Evolutionary conservation across 2,797 vertebrate genomes (phyloP), one percentile per base, ranked within the genome.

Genomic region (Typhlichthys eigenmanni): DNA sequence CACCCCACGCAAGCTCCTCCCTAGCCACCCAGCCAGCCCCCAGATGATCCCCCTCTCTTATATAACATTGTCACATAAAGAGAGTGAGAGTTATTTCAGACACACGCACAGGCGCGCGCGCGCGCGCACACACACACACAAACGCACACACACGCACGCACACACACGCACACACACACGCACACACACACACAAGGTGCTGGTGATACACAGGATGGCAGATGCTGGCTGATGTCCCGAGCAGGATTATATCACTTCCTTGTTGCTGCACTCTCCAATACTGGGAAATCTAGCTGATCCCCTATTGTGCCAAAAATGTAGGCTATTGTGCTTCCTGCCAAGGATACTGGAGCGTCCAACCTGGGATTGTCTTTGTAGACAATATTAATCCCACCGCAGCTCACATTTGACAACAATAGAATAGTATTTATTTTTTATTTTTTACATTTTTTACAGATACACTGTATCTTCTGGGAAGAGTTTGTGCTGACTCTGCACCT

Each of bases 191-290:
- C 55, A 51, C 66, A 77, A 81, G 79, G 79, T 83, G 81, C 60
- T 13, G 47, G 64, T 78, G 72, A 70, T 75, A 63, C 73, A 62
- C 80, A 76, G 79, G 75, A 79, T 78, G 77, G 77, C 70, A 75
- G 61, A 75, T 55, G 69, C 81, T 89, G 87, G 88, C 84, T 8
- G 16, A 56, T 66, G 77, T 88, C 85, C 85, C 88, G 75, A 56
- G 17, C 62, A 58, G 80, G 85, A 89, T 90, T 88, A 89, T 85
- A 81, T 88, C 86, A 89, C 85, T 90, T 88, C 79, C 85, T 79
- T 64, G 81, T 85, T 84, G 81, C 84, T 85, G 70, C 82, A 64
- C 64, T 70, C 75, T 84, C 85, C 77, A 85, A 74, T 80, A 64
- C 81, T 64, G 84, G 82, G 79, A 79, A 82, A 79, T 81, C 78